Conservation (phyloP, 2,888 invertebrate genomes). For the Imbricaverruca yamaguchii region DNA sequence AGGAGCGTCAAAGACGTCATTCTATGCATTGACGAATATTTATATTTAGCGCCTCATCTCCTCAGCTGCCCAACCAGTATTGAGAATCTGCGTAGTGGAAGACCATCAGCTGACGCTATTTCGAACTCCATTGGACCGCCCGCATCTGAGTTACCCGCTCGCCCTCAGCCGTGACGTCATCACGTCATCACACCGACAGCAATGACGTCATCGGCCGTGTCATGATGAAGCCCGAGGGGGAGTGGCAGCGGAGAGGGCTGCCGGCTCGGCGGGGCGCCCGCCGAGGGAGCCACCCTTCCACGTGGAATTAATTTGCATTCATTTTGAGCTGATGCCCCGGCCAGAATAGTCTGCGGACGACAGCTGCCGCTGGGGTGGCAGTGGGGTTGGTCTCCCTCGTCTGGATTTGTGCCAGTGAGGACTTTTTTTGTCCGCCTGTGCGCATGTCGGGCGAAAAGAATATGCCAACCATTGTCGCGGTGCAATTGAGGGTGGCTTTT, state of each 20-base stretch:
- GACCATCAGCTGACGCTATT: too few relatives aligned
- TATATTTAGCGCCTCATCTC: too few relatives aligned
- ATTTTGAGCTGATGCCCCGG: not conserved
- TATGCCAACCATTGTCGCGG: not conserved
- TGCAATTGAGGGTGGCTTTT: not conserved
- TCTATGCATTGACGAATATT: too few relatives aligned
- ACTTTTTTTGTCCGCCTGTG: not conserved
- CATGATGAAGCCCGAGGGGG: not conserved
- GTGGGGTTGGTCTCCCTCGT: not conserved
- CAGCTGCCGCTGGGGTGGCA: not conserved
- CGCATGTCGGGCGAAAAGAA: not conserved
- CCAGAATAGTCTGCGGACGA: not conserved
- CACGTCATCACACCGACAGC: not conserved
- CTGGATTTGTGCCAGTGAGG: not conserved
- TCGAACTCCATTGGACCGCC: too few relatives aligned
- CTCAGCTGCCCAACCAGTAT: too few relatives aligned
- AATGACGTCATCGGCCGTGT: not conserved
- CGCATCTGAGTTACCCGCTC: too few relatives aligned
- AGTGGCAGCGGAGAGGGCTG: not conserved
- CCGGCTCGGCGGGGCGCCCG: too few relatives aligned
- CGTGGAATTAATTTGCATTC: slow-evolving; percentile 12
- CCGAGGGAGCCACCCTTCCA: slow-evolving; percentile 8
- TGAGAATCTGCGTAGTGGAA: too few relatives aligned
- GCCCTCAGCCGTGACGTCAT: not conserved
- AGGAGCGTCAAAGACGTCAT: too few relatives aligned